phyloP scores from a whole-genome alignment of 2,888 invertebrate genomes.

The Lasioglossum oenotherae region DNA sequence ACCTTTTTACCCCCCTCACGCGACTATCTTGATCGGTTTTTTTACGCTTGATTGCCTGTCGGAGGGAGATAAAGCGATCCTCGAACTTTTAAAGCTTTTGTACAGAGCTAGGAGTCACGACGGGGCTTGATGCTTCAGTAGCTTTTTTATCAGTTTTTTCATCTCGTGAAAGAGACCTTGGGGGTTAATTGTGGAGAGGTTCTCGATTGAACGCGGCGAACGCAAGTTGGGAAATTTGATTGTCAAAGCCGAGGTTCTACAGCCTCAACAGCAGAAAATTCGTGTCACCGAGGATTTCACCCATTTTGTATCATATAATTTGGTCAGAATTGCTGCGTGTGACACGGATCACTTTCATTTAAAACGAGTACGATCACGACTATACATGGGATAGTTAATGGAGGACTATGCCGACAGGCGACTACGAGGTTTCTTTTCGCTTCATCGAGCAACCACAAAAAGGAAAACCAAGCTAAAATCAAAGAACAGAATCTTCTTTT shows the following conservation, averaged over 20 bases:
- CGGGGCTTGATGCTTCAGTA: background rate
- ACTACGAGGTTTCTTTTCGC: background rate
- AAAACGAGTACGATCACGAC: background rate
- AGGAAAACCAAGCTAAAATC: conserved; percentile 9
- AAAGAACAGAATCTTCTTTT: conserved; percentile 42
- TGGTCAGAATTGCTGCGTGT: too few species aligned
- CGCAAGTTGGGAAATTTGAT: background rate
- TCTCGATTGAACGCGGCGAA: background rate
- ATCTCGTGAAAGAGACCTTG: background rate
- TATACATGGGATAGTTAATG: background rate
- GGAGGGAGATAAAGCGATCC: conserved; percentile 1
- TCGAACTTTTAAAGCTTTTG: background rate
- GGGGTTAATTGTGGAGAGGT: background rate
- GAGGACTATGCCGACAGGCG: too few species aligned
- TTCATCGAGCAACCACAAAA: background rate
- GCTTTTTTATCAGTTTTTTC: background rate
- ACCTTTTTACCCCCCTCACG: background rate
- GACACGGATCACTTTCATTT: too few species aligned
- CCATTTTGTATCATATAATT: too few species aligned
- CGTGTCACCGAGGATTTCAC: too few species aligned
- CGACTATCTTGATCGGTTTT: background rate
- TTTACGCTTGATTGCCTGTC: conserved; percentile 1
- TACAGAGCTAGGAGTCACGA: background rate
- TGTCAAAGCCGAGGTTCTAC: background rate
- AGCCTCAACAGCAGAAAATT: too few species aligned